Evolutionary conservation across 1,140 invertebrate genomes (phyloP), one percentile per base, ranked within the genome.

Genomic region (Gryon sp.): DNA sequence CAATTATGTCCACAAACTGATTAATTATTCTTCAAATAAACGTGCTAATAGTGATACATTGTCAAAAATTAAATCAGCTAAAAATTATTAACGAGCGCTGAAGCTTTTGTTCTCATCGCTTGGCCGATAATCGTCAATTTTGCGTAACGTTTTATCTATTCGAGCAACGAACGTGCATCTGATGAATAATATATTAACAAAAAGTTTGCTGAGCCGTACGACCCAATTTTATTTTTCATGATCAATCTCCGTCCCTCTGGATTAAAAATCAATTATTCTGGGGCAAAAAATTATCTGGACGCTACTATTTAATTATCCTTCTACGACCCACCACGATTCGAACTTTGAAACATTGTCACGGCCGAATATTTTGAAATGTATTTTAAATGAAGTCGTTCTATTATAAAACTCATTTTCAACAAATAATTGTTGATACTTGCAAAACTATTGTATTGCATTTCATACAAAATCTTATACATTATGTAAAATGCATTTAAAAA

Each of bases 61-160:
- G 41, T 55, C 26, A 40, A 48, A 57, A 68, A 57, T 24, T 57
- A 22, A 68, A 57, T 52, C 50, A 12, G 8, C 30, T 30, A 14
- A 38, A 32, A 68, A 59, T 57, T 68, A 48, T 41, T 26, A 68
- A 46, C 36, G 24, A 15, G 30, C 32, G 36, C 32, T 48, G 53
- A 22, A 34, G 36, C 66, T 73, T 59, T 41, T 30, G 55, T 73
- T 34, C 11, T 11, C 9, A 9, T 6, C 28, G 18, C 57, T 7
- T 16, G 28, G 2, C 24, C 22, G 22, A 50, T 45, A 68, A 68
- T 57, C 28, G 24, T 50, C 26, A 32, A 28, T 46, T 57, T 46
- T 26, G 63, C 30, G 20, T 22, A 41, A 41, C 14, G 15, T n/a
- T 30, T 57, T 48, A 41, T 57, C 32, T 22, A 41, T 40, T 48